Evolutionary conservation across 92 coral and sea anemone species (phyloP).

Genomic region (Epizoanthus ramosus): DNA sequence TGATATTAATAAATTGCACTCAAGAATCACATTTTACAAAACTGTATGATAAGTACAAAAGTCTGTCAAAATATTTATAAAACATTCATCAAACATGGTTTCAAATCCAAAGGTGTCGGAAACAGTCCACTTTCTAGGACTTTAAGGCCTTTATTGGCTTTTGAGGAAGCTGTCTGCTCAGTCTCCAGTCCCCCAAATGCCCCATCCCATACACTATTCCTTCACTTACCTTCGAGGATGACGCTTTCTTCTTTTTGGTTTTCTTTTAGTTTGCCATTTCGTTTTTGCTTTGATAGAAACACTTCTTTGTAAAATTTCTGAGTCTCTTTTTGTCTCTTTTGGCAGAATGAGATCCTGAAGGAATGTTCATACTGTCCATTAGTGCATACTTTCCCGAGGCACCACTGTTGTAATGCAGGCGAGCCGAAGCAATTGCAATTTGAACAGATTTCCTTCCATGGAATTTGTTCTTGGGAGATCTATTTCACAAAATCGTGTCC

Average conservation of each 20-base stretch:
- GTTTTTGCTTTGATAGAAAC: not conserved
- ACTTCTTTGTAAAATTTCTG: not conserved
- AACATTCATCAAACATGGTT: not conserved
- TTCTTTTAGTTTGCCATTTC: not conserved
- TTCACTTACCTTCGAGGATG: not conserved
- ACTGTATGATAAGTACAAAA: too few relatives aligned
- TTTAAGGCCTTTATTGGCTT: not conserved
- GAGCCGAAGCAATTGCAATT: not conserved
- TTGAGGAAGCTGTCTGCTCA: not conserved
- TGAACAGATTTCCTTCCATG: slow-evolving; percentile 6
- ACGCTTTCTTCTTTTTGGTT: not conserved
- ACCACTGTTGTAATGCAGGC: not conserved
- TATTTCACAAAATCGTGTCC: not conserved
- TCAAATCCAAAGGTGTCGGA: not conserved
- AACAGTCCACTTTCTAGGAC: not conserved
- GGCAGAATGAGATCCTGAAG: not conserved
- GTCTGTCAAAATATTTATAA: too few relatives aligned
- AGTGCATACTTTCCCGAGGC: slow-evolving; percentile 9
- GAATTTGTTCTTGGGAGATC: slow-evolving; percentile 11
- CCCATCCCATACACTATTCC: not conserved
- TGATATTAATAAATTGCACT: too few relatives aligned
- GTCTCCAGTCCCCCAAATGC: not conserved
- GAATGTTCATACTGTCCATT: slow-evolving; percentile 4
- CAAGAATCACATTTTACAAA: too few relatives aligned
- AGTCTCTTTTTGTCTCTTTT: not conserved